Evolutionary conservation across 53 echinoderm and acorn worm species (phyloP).

Genomic region (Astropecten irregularis): DNA sequence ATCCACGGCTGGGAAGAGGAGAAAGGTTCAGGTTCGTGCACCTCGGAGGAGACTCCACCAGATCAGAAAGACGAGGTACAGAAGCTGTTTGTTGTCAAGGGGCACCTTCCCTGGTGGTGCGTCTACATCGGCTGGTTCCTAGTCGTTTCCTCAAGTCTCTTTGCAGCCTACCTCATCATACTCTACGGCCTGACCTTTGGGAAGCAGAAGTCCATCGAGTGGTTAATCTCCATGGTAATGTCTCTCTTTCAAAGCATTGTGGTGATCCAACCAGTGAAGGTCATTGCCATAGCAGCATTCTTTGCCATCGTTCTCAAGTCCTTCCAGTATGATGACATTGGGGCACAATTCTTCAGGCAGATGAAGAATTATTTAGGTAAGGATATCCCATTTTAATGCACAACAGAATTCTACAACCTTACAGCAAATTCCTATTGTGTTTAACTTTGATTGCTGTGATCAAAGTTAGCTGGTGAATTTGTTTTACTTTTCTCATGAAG

Average conservation of each 20-base stretch:
- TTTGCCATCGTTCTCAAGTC: conserved; percentile 71
- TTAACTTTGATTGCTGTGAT: too few relatives aligned
- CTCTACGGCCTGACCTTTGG: conserved; percentile 90
- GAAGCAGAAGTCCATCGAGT: conserved; percentile 78
- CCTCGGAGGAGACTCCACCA: neutral
- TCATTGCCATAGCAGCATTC: conserved; percentile 78
- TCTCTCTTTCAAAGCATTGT: conserved; percentile 73
- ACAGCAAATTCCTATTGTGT: too few relatives aligned
- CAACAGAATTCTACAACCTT: neutral
- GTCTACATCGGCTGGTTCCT: conserved; percentile 85
- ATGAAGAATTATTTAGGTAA: conserved; percentile 31
- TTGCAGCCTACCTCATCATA: conserved; percentile 80
- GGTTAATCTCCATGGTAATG: conserved; percentile 86
- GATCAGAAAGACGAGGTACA: neutral
- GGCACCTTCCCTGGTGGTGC: conserved; percentile 90
- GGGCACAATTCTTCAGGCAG: conserved; percentile 63
- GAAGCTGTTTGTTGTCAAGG: conserved; percentile 17
- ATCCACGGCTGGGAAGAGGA: conserved; percentile 60
- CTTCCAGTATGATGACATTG: conserved; percentile 77
- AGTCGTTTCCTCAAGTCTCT: conserved; percentile 35
- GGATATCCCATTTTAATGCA: neutral
- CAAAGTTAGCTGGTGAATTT: too few relatives aligned
- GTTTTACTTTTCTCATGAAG: too few relatives aligned
- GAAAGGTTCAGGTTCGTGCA: neutral
- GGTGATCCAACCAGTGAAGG: conserved; percentile 84